Percentiles rank a stretch among this genome's conserved stretches.
These are phyloP conservation scores for Eudasyphora cyanicolor DNA, from an alignment of 2,888 invertebrate genomes.

Conservation along the genomic window DNA sequence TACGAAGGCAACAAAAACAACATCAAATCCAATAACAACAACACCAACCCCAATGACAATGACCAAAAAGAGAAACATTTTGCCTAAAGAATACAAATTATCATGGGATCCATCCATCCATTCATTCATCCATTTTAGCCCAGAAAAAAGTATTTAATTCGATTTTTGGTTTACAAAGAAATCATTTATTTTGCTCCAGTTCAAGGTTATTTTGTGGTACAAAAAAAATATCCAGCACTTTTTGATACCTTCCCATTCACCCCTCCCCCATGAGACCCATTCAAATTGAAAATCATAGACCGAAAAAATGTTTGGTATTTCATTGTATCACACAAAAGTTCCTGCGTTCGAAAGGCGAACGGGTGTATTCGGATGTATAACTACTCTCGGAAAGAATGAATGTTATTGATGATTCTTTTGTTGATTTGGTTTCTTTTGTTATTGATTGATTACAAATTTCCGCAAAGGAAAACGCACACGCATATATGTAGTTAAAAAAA, in stretches of 20 bases:
- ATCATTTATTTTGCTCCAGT: not conserved
- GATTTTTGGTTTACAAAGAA: slow-evolving; percentile 15
- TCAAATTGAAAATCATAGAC: slow-evolving; percentile 23
- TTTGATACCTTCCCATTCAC: not conserved
- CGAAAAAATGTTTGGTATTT: slow-evolving; percentile 40
- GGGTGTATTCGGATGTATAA: not conserved
- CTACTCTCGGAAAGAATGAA: not conserved
- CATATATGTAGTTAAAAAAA: no score
- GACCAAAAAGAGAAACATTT: not conserved
- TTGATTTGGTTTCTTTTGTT: slow-evolving; percentile 45
- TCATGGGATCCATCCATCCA: not conserved
- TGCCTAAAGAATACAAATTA: not conserved
- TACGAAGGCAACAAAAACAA: not conserved
- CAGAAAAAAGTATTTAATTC: slow-evolving; percentile 11
- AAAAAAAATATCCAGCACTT: not conserved
- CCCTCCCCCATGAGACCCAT: not conserved
- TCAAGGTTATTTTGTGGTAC: slow-evolving; percentile 19
- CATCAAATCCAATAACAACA: not conserved
- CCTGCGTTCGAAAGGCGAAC: not conserved
- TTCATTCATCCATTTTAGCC: slow-evolving; percentile 5
- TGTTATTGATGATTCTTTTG: slow-evolving; percentile 27
- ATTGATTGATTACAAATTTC: slow-evolving; percentile 53
- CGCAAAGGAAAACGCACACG: not conserved
- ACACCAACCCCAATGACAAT: no score
- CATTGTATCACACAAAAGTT: not conserved